phyloP scores from a whole-genome alignment of 2,888 invertebrate species.

The Rhabditoides inermis region DNA sequence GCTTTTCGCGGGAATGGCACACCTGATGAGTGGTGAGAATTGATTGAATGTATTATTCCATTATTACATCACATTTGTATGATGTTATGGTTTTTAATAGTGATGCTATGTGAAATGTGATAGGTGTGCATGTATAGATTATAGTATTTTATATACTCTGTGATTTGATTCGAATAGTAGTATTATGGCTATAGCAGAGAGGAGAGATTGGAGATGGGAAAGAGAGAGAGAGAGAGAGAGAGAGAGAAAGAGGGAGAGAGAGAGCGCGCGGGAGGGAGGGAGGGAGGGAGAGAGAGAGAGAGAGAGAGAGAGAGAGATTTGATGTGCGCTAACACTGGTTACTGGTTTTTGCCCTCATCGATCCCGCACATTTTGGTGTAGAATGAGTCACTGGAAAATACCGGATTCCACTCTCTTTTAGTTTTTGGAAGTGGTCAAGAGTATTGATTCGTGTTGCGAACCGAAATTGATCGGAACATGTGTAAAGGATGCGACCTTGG shows the following conservation, averaged over 20 bases:
- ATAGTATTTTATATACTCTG: too few species aligned
- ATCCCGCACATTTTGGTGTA: conserved; percentile 14
- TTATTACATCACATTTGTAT: not conserved
- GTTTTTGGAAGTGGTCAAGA: too few species aligned
- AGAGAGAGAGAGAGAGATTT: conserved; percentile 3
- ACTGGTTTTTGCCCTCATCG: conserved; percentile 9
- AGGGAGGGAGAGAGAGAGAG: conserved; percentile 9
- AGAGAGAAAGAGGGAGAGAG: not conserved
- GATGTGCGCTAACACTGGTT: not conserved
- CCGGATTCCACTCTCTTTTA: too few species aligned
- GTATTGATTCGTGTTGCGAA: too few species aligned
- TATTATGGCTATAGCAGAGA: conserved; percentile 15
- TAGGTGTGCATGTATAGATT: too few species aligned
- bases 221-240: conserved; percentile 1
- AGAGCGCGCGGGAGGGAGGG: not conserved
- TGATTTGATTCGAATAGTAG: too few species aligned
- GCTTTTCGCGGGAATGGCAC: too few species aligned
- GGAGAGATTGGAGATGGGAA: conserved; percentile 11
- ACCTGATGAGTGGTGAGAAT: too few species aligned
- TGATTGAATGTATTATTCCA: not conserved
- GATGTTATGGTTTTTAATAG: too few species aligned
- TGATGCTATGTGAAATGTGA: too few species aligned
- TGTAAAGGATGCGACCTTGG: too few species aligned
- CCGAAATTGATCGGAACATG: too few species aligned
- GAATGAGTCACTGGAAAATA: conserved; percentile 16